Conservation (phyloP, 1,140 invertebrate species). For the Lasaia peninsularis region DNA sequence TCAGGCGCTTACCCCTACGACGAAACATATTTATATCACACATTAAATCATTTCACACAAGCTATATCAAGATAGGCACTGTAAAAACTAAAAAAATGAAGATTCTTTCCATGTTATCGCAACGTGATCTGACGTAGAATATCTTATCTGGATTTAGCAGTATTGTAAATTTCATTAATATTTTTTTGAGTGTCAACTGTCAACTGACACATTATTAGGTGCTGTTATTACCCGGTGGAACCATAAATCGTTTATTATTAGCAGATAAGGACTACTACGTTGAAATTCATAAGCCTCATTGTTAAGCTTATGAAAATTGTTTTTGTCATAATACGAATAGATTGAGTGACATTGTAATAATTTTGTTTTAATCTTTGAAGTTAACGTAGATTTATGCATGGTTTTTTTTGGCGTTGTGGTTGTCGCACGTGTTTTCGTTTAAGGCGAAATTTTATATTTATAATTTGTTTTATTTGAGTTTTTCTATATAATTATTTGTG, state of each 20-base stretch:
- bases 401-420: too few species aligned
- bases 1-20: conserved; percentile 31
- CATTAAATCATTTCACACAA: conserved; percentile 28
- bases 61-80: conserved; percentile 8
- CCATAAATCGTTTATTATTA: conserved; percentile 7
- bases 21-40: conserved; percentile 28
- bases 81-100: conserved; percentile 23
- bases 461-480: too few species aligned
- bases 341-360: too few species aligned
- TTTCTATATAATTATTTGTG: too few species aligned
- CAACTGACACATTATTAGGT: conserved; percentile 8
- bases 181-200: conserved; percentile 7
- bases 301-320: background rate
- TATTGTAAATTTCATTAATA: conserved; percentile 30
- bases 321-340: background rate
- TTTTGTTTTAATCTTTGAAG: too few species aligned
- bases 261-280: background rate
- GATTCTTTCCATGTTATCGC: conserved; percentile 33
- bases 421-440: too few species aligned
- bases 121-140: conserved; percentile 34
- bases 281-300: background rate
- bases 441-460: too few species aligned
- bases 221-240: background rate
- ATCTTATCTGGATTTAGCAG: conserved; percentile 25
- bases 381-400: too few species aligned